A percentile compares a stretch with the other conserved stretches of the same genome.
Evolutionary conservation across 2,888 invertebrate species (phyloP).

Genomic region (Myopa tessellatipennis): DNA sequence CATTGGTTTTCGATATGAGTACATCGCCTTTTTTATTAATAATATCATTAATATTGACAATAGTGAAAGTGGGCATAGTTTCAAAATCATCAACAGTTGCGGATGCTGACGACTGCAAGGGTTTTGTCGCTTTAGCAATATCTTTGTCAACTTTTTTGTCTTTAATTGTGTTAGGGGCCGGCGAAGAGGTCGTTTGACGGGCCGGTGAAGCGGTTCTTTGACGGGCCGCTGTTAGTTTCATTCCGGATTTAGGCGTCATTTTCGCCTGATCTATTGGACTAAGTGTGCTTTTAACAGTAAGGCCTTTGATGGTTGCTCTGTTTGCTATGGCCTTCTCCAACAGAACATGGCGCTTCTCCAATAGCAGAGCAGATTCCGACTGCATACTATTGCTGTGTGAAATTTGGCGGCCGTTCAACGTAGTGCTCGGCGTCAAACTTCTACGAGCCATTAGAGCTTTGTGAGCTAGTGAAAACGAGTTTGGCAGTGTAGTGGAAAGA

Average conservation of each 20-base stretch:
- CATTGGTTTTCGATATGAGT: slow-evolving; percentile 52
- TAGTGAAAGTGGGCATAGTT: slow-evolving; percentile 67
- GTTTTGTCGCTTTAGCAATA: slow-evolving; percentile 24
- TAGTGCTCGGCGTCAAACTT: slow-evolving; percentile 14
- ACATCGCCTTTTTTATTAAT: slow-evolving; percentile 66
- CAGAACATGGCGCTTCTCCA: slow-evolving; percentile 19
- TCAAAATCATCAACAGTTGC: slow-evolving; percentile 60
- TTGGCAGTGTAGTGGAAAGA: background rate
- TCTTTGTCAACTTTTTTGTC: slow-evolving; percentile 4
- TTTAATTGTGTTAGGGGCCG: slow-evolving; percentile 30
- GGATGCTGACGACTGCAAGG: slow-evolving; percentile 45
- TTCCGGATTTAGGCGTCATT: slow-evolving; percentile 17
- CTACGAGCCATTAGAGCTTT: slow-evolving; percentile 24
- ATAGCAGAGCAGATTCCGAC: background rate
- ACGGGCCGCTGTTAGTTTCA: slow-evolving; percentile 10
- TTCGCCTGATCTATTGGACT: slow-evolving; percentile 10
- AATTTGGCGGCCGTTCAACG: slow-evolving; percentile 35
- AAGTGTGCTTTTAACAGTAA: slow-evolving; percentile 21
- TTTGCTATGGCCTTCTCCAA: slow-evolving; percentile 30
- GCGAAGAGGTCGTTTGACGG: slow-evolving; percentile 27
- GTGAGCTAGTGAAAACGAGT: slow-evolving; percentile 4
- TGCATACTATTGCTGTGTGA: slow-evolving; percentile 9
- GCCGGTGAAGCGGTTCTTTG: slow-evolving; percentile 24
- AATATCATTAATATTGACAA: slow-evolving; percentile 67
- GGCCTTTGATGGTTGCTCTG: slow-evolving; percentile 4